phyloP scores from a whole-genome alignment of 2,113 vertebrate genomes.

The Bufo gargarizans region DNA sequence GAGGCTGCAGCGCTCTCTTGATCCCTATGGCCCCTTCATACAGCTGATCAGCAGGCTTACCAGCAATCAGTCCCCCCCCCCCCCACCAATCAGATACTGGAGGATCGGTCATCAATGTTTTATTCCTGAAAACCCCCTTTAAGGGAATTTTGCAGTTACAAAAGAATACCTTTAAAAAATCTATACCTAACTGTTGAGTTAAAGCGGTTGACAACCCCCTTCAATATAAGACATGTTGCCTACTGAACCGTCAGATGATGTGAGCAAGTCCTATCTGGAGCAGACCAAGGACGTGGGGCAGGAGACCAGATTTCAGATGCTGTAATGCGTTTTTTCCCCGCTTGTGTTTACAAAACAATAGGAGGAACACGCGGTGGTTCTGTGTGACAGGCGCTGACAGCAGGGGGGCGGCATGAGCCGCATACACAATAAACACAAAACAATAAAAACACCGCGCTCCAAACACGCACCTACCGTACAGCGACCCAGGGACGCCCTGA shows the following conservation, averaged over 20 bases:
- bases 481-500: neutral
- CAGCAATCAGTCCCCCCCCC: too few species aligned
- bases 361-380: constrained; percentile 67
- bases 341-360: constrained; percentile 76
- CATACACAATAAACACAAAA: constrained; percentile 37
- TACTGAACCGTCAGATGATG: constrained; percentile 54
- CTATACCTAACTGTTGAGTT: neutral
- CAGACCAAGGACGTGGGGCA: constrained; percentile 74
- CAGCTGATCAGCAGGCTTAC: too few species aligned
- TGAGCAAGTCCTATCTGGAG: constrained; percentile 66
- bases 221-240: neutral
- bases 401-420: neutral
- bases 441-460: constrained; percentile 24
- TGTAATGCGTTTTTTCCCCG: constrained; percentile 71
- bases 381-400: constrained; percentile 38
- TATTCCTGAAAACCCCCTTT: too few species aligned
- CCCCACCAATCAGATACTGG: too few species aligned
- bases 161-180: neutral
- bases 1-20: too few species aligned
- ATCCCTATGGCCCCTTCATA: too few species aligned
- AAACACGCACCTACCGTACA: neutral
- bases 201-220: neutral
- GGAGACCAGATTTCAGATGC: constrained; percentile 71
- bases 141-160: neutral
- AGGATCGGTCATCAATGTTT: too few species aligned